A percentile compares a stretch with the other conserved stretches of the same genome.
Conservation (phyloP, 2,888 invertebrate genomes). For the Ypsolopha scabrella region DNA sequence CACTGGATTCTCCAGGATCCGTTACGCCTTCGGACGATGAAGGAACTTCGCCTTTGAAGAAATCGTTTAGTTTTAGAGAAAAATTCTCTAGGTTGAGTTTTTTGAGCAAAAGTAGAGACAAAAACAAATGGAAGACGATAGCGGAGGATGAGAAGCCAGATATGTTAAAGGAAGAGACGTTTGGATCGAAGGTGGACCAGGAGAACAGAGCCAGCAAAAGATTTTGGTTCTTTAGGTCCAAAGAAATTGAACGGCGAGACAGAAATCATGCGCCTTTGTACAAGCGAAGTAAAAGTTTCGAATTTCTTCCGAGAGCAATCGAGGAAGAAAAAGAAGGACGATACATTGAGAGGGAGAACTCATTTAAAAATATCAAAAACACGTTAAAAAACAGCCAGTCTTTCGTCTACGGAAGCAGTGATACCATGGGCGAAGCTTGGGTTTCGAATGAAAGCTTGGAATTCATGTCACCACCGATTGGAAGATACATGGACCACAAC, state of each 20-base stretch:
- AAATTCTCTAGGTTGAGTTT: constrained; percentile 47
- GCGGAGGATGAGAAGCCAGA: constrained; percentile 3
- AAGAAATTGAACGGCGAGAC: constrained; percentile 31
- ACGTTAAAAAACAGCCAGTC: constrained; percentile 33
- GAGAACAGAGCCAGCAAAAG: constrained; percentile 45
- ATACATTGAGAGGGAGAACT: constrained; percentile 13
- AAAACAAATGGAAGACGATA: constrained; percentile 35
- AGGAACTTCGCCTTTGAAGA: constrained; percentile 39
- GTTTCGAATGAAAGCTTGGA: constrained; percentile 50
- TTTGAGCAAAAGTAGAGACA: constrained; percentile 41
- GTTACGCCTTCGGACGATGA: constrained; percentile 38
- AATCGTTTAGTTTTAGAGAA: constrained; percentile 57
- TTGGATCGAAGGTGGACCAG: constrained; percentile 25
- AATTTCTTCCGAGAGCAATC: constrained; percentile 49
- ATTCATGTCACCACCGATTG: constrained; percentile 25
- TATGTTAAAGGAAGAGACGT: neutral
- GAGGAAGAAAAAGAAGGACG: constrained; percentile 24
- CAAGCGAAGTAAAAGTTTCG: constrained; percentile 57
- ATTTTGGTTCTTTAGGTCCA: constrained; percentile 55
- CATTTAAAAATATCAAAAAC: constrained; percentile 8
- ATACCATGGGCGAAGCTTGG: constrained; percentile 46
- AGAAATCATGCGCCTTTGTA: constrained; percentile 34
- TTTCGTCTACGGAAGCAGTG: constrained; percentile 40
- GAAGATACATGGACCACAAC: constrained; percentile 31
- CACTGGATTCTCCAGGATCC: constrained; percentile 35